These are phyloP conservation scores for Scaptomyza cyrtandrae DNA, from an alignment of 2,888 invertebrate species.

Conservation along the genomic window DNA sequence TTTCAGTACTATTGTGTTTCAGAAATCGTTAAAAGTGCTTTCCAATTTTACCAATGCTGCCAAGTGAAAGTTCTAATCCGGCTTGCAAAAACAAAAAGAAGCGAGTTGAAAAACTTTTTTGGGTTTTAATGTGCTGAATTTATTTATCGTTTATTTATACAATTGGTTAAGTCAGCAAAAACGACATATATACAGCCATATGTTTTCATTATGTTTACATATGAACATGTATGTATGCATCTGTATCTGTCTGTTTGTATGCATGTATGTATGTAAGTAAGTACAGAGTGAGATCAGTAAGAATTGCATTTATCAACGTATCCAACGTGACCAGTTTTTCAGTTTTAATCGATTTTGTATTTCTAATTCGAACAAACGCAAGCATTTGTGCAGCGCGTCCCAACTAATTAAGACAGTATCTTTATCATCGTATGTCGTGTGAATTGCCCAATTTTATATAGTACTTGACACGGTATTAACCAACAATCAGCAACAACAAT, in stretches of 20 bases:
- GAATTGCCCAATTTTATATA: constrained; percentile 30
- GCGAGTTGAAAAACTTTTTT: constrained; percentile 27
- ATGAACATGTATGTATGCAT: constrained; percentile 4
- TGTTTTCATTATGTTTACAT: constrained; percentile 1
- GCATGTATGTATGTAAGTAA: background rate
- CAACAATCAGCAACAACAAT: constrained; percentile 4
- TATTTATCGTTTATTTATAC: constrained; percentile 50
- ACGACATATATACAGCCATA: background rate
- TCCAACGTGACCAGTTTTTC: constrained; percentile 13
- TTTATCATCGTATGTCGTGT: constrained; percentile 15
- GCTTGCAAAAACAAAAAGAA: constrained; percentile 41
- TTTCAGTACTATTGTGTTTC: background rate
- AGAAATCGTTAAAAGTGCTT: constrained; percentile 35
- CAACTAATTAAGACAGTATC: constrained; percentile 6
- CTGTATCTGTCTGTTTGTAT: constrained; percentile 1
- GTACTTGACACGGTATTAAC: background rate
- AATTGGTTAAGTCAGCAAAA: constrained; percentile 32
- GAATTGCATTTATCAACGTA: constrained; percentile 1
- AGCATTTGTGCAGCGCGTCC: background rate
- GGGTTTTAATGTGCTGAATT: constrained; percentile 45
- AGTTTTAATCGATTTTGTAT: background rate
- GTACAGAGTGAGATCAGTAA: constrained; percentile 1
- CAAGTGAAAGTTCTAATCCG: constrained; percentile 76
- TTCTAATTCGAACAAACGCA: too few species aligned
- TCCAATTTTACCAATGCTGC: constrained; percentile 32